phyloP scores from a whole-genome alignment of 1,140 invertebrate species.

The Camponotus floridanus region DNA sequence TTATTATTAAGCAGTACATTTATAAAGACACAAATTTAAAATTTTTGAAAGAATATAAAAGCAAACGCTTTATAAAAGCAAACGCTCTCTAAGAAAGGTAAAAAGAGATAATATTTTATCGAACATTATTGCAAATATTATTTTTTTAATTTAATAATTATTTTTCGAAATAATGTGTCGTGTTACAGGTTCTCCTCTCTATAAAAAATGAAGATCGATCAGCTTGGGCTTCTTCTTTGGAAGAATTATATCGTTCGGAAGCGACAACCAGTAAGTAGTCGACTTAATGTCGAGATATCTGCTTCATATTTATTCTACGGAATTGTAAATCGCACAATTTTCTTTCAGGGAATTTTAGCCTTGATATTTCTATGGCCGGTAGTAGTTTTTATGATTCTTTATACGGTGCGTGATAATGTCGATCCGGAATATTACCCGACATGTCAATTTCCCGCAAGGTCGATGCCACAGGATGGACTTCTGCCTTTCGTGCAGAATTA shows the following conservation, averaged over 20 bases:
- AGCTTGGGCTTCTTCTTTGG: slow-evolving; percentile 88
- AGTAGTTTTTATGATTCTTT: slow-evolving; percentile 85
- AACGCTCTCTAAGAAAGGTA: not conserved
- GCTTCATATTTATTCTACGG: not conserved
- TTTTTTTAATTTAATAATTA: not conserved
- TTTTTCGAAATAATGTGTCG: slow-evolving; percentile 3
- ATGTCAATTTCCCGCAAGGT: slow-evolving; percentile 88
- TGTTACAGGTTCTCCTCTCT: slow-evolving; percentile 21
- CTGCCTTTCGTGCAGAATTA: slow-evolving; percentile 89
- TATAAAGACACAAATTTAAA: not conserved
- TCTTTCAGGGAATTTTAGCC: slow-evolving; percentile 86
- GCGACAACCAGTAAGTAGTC: slow-evolving; percentile 85
- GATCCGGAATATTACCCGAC: slow-evolving; percentile 86
- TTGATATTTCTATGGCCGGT: slow-evolving; percentile 86
- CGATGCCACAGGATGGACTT: slow-evolving; percentile 88
- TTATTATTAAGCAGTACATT: not conserved
- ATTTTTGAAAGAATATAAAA: not conserved
- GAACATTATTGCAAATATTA: slow-evolving; percentile 4
- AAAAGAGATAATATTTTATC: slow-evolving; percentile 10
- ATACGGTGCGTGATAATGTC: slow-evolving; percentile 86
- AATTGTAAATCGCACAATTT: slow-evolving; percentile 4
- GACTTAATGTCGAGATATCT: not conserved
- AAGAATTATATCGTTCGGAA: slow-evolving; percentile 88
- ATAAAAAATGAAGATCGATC: slow-evolving; percentile 81
- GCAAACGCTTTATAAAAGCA: not conserved